Conservation (phyloP, 1,140 invertebrate species). For the Ectropis grisescens region DNA sequence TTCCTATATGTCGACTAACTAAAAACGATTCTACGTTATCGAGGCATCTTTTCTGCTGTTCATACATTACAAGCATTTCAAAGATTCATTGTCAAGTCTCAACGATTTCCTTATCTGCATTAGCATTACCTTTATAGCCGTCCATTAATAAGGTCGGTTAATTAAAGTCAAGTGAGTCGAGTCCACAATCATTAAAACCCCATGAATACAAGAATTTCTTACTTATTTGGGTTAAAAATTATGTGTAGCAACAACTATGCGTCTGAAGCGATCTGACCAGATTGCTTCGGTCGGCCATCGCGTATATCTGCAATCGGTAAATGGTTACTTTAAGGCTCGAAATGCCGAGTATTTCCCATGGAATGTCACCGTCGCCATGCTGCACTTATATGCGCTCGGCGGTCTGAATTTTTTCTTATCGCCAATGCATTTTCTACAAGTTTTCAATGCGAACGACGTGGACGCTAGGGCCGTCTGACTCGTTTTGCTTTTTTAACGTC, state of each 20-base stretch:
- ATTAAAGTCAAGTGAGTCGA: no score
- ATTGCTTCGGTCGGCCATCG: constrained; percentile 58
- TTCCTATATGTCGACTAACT: constrained; percentile 45
- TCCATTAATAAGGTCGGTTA: no score
- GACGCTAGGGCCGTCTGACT: no score
- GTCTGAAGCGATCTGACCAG: constrained; percentile 55
- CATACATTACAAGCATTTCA: no score
- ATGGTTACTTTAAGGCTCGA: constrained; percentile 64
- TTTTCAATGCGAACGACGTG: constrained; percentile 51
- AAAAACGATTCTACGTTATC: no score
- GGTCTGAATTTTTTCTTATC: constrained; percentile 68
- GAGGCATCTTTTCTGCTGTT: no score
- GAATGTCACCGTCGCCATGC: constrained; percentile 59
- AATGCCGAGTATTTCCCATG: constrained; percentile 55
- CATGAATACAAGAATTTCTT: constrained; percentile 48
- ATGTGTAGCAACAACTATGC: constrained; percentile 51
- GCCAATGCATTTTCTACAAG: constrained; percentile 65
- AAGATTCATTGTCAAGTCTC: no score
- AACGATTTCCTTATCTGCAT: no score
- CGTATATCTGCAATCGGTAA: constrained; percentile 67
- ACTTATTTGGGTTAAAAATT: constrained; percentile 64
- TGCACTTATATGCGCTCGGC: constrained; percentile 54
- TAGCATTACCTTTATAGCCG: no score
- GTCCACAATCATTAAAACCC: constrained; percentile 32
- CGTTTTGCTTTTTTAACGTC: no score